Conservation (phyloP, 2,888 invertebrate species). For the Amphipyra berbera region DNA sequence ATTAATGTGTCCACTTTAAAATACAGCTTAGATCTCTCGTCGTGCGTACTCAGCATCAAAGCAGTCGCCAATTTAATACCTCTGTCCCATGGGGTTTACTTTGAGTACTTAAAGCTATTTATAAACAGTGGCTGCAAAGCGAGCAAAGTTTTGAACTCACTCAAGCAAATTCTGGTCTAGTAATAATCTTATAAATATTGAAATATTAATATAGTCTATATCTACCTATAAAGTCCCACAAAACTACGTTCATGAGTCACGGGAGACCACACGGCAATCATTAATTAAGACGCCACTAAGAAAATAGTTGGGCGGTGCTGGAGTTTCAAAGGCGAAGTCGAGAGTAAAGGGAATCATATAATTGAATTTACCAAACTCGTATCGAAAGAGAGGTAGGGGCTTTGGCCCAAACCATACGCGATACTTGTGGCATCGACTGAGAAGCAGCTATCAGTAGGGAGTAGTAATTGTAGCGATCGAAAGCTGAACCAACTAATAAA, state of each 20-base stretch:
- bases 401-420: constrained; percentile 1
- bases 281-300: constrained; percentile 37
- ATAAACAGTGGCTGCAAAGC: constrained; percentile 4
- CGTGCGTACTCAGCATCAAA: too few relatives aligned
- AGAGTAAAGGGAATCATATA: constrained; percentile 45
- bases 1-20: too few relatives aligned
- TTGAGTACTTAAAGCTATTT: neutral
- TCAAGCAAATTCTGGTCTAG: constrained; percentile 11
- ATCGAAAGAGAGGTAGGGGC: constrained; percentile 5
- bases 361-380: constrained; percentile 45
- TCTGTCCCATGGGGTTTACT: neutral
- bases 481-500: too few relatives aligned
- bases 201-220: neutral
- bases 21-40: too few relatives aligned
- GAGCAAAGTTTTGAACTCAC: constrained; percentile 14
- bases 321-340: constrained; percentile 37
- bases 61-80: too few relatives aligned
- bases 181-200: constrained; percentile 10
- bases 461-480: neutral
- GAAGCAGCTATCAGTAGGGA: neutral
- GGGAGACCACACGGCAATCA: constrained; percentile 20
- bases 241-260: constrained; percentile 4
- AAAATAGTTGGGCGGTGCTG: constrained; percentile 29
- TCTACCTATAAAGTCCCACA: neutral
- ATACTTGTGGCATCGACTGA: neutral